A percentile compares a stretch with the other conserved stretches of the same genome.
These are phyloP conservation scores for Phaethornis superciliosus DNA, from an alignment of 2,113 vertebrate species.

Conservation along the genomic window DNA sequence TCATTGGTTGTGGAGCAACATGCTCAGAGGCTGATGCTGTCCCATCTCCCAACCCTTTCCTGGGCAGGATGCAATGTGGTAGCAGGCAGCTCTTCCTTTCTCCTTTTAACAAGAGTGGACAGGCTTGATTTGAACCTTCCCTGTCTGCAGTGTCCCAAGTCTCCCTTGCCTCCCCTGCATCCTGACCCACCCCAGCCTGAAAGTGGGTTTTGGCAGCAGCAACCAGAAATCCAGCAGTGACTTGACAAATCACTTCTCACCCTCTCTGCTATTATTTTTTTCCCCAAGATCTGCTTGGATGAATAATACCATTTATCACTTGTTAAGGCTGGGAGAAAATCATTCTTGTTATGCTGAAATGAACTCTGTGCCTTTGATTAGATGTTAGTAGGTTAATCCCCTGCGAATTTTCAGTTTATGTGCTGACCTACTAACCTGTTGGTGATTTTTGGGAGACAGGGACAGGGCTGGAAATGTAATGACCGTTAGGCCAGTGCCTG, in stretches of 20 bases:
- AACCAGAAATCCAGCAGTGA: neutral
- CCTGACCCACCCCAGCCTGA: neutral
- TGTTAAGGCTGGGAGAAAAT: neutral
- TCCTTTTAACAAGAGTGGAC: fast-evolving
- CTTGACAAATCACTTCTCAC: neutral
- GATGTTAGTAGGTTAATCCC: constrained; percentile 35
- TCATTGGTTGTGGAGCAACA: fast-evolving
- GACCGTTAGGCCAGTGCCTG: neutral
- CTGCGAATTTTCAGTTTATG: neutral
- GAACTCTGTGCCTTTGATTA: neutral
- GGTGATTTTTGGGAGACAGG: neutral
- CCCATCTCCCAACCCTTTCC: neutral
- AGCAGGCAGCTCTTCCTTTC: fast-evolving
- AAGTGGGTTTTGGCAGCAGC: neutral
- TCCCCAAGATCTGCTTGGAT: neutral
- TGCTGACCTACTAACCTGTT: constrained; percentile 32
- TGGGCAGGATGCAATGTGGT: fast-evolving
- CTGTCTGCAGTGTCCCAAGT: neutral
- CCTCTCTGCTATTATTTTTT: neutral
- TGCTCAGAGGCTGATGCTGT: neutral
- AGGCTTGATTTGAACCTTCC: neutral
- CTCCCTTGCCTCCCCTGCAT: neutral
- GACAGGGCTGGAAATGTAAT: neutral
- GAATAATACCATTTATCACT: neutral
- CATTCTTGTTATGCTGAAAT: neutral